Base-by-base conservation (phyloP, 2,113 vertebrate genomes). In the Cinclus cinclus region DNA sequence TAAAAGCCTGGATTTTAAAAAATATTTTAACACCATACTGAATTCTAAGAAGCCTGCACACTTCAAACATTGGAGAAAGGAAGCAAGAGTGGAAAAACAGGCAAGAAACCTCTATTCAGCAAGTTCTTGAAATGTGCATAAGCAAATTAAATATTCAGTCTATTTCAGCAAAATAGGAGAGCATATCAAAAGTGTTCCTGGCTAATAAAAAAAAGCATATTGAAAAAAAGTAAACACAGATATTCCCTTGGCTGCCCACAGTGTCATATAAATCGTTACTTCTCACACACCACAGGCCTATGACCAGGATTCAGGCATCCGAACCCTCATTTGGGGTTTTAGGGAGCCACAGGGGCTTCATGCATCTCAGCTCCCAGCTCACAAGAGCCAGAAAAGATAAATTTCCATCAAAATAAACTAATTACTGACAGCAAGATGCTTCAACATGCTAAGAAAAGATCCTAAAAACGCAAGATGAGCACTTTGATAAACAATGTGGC, bases 11-110 rank as follows among this genome's bases (percentile, higher is more conserved):
- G 15, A 47, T 7, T 74, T 77, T 82, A 55, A 28, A 7, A 10
- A 63, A 70, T 2, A 74, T 63, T 91, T 70, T 95, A 91, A 71
- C n/a, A 90, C 10, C 31, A 35, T 15, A 49, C 1, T 81, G 41
- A 83, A 82, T 92, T 78, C 80, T 49, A 65, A 81, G 60, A 93
- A 90, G 33, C 14, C 37, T 67, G 47, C 11, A 86, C 58, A 65
- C 35, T 86, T 49, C 58, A 41, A 70, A 85, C 42, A 70, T 1
- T 49, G 13, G 33, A 63, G n/a, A 67, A 92, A 64, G 41, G 37
- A 93, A 93, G 55, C 25, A 55, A 63, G 21, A 85, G n/a, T 13
- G 14, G 49, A 81, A 92, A 95, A 89, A 64, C 8, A 81, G n/a
- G 9, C 18, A 52, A 89, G 90, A 79, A 95, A 83, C 63, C 53